Percentiles rank a stretch among this genome's conserved stretches.
These are phyloP conservation scores for Psittacula derbiana DNA, from an alignment of 2,797 vertebrate genomes.

Conservation along the genomic window DNA sequence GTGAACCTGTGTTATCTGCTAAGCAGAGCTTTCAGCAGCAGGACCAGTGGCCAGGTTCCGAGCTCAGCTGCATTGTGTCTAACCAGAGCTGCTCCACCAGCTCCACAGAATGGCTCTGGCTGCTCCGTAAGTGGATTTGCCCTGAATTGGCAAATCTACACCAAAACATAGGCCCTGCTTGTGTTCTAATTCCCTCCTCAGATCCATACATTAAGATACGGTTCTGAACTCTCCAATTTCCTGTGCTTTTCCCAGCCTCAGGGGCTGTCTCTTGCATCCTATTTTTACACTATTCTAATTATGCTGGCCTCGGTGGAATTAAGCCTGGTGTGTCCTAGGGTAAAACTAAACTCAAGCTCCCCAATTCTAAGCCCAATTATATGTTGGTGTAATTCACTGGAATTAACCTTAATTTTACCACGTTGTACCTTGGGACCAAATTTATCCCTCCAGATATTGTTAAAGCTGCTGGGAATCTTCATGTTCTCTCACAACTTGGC, in stretches of 20 bases:
- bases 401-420: not conserved
- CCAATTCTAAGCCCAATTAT: not conserved
- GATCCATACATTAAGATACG: not conserved
- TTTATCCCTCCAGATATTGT: not conserved
- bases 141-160: not conserved
- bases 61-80: fast-evolving
- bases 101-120: not conserved
- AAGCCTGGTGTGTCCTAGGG: not conserved
- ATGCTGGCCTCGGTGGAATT: not conserved
- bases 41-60: not conserved
- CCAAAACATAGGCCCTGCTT: not conserved
- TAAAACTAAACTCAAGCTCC: not conserved
- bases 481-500: not conserved
- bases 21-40: not conserved
- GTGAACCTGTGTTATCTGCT: not conserved
- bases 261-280: not conserved
- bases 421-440: not conserved
- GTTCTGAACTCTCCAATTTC: not conserved
- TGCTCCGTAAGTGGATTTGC: not conserved
- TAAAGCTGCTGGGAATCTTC: not conserved
- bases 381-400: not conserved
- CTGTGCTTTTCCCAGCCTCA: not conserved
- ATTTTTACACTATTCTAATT: slow-evolving; percentile 32
- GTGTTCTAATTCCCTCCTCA: fast-evolving
- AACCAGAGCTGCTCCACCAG: not conserved